Evolutionary conservation across 2,797 vertebrate species (phyloP).

Genomic region (Varecia variegata): DNA sequence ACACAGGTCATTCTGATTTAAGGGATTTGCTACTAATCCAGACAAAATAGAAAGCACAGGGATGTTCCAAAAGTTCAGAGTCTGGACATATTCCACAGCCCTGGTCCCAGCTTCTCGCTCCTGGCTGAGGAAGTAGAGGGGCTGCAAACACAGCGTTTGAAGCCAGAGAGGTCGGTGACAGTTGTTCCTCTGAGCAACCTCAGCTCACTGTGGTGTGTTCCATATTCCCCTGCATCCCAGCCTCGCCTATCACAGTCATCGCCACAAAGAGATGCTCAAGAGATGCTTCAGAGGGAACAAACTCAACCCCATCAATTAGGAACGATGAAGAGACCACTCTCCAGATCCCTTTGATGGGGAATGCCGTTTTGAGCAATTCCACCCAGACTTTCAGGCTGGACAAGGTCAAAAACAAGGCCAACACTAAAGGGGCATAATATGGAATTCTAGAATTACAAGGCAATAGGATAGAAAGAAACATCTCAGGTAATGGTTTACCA

Average conservation of each 20-base stretch:
- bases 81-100: not conserved
- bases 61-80: not conserved
- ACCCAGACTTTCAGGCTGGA: not conserved
- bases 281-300: not conserved
- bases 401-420: not conserved
- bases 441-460: not conserved
- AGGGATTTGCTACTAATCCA: slow-evolving; percentile 32
- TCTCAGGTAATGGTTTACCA: not conserved
- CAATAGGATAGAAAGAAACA: not conserved
- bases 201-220: not conserved
- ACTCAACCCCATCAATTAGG: not conserved
- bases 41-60: not conserved
- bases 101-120: not conserved
- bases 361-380: not conserved
- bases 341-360: not conserved
- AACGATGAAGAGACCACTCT: not conserved
- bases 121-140: not conserved
- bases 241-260: not conserved
- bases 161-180: not conserved
- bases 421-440: not conserved
- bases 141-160: not conserved
- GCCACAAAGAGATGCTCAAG: not conserved
- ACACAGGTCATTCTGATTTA: slow-evolving; percentile 19
- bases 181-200: not conserved
- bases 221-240: not conserved